phyloP scores from a whole-genome alignment of 2,888 invertebrate genomes.

The Tigriopus californicus region DNA sequence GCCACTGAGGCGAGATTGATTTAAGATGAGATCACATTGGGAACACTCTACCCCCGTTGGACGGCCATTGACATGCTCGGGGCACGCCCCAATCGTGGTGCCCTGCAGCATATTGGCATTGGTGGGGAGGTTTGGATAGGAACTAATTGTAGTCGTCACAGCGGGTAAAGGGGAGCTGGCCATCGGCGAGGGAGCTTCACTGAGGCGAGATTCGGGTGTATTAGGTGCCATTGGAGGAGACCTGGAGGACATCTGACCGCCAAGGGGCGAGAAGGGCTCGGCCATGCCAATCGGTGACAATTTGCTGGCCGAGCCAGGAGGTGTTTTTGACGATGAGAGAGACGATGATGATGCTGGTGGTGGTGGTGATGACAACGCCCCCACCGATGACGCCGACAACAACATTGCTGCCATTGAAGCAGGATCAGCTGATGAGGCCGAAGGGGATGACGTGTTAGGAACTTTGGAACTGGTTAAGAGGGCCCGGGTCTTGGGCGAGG shows the following conservation, averaged over 20 bases:
- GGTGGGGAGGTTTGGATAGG: neutral
- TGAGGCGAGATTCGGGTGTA: neutral
- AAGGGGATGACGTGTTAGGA: neutral
- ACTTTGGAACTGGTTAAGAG: neutral
- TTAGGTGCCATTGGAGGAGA: neutral
- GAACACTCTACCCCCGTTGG: slow-evolving; percentile 85
- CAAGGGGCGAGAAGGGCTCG: neutral
- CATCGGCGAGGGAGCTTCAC: neutral
- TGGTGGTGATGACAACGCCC: neutral
- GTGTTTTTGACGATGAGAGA: neutral
- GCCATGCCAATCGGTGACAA: too few species aligned
- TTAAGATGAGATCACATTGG: slow-evolving; percentile 84
- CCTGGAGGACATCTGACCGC: neutral
- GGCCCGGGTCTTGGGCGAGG: neutral
- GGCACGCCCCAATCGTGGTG: slow-evolving; percentile 78
- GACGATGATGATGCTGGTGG: neutral
- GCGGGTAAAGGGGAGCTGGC: neutral
- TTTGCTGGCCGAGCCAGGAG: too few species aligned
- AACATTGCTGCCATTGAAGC: neutral
- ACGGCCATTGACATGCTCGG: slow-evolving; percentile 81
- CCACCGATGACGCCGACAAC: neutral
- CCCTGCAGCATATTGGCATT: slow-evolving; percentile 38
- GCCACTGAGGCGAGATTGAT: slow-evolving; percentile 60
- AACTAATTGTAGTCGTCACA: neutral
- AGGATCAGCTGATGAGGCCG: too few species aligned